Base-by-base conservation (phyloP, 1,140 invertebrate species). In the Drosophila lacteicornis region DNA sequence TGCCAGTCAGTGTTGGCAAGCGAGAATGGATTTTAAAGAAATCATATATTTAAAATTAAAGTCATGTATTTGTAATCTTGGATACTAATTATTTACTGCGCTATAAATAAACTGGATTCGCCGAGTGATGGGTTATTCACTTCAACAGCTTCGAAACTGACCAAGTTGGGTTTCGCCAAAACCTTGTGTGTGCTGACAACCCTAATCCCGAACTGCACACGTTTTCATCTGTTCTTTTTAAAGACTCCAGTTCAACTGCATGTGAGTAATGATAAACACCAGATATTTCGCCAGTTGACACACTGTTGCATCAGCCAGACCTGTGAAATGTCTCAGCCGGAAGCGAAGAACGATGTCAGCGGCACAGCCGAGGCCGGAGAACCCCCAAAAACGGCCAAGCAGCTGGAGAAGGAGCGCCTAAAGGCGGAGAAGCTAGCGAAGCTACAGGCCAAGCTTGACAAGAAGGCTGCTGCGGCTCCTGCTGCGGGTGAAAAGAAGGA, bases 381-480 rank as follows among this genome's bases (percentile, higher is more conserved):
- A 3, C 94, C 95, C 69, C 94, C 94, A 55, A 98, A 98, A 93
- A 96, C 96, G 17, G 96, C 96, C 0, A 98, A 98, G 92, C 97
- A 98, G 91, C 92, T 98, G 42, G 96, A 98, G 92, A 98, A 98
- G 91, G 97, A 98, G 93, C 97, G 96, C 0, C 96, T 97, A 71
- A 98, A 97, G 88, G 95, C 96, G 43, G 97, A 97, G 0, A 98
- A 98, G 92, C 94, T 98, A 67, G 97, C 97, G 75, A 99, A 99
- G 93, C 96, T 99, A 47, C 96, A 98, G 92, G 96, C 97, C 60
- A 99, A 99, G 91, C 94, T 98, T 90, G 96, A 97, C 49, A 98
- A 98, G 90, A 96, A 97, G 91, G 94, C 93, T 43, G 45, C 82
- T 22, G 71, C 71, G 33, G 92, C 93, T 57, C 93, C 94, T 82